Conservation (phyloP, 2,888 invertebrate genomes). For the Acronicta psi region DNA sequence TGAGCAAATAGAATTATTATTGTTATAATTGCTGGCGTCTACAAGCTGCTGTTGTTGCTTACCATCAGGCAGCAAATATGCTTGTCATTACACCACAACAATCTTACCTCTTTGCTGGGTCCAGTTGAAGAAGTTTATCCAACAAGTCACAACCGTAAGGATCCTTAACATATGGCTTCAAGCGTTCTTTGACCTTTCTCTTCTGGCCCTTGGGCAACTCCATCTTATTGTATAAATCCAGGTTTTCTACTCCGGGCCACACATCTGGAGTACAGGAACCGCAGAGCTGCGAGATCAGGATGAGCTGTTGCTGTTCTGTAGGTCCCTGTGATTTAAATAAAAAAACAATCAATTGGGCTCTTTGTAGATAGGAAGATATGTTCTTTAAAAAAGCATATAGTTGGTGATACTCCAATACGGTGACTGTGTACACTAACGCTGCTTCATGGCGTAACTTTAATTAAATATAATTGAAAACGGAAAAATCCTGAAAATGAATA, state of each 20-base stretch:
- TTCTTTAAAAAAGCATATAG: no score
- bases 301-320: slow-evolving; percentile 98
- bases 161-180: slow-evolving; percentile 97
- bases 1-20: no score
- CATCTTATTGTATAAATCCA: slow-evolving; percentile 96
- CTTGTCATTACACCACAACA: not conserved
- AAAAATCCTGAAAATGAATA: no score
- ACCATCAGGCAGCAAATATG: no score
- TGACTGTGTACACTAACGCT: no score
- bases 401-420: no score
- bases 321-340: slow-evolving; percentile 90
- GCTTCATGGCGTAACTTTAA: no score
- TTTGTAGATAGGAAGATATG: not conserved
- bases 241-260: slow-evolving; percentile 97
- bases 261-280: slow-evolving; percentile 98
- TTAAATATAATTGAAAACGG: no score
- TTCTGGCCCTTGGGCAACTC: slow-evolving; percentile 96
- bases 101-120: slow-evolving; percentile 94
- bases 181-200: slow-evolving; percentile 93
- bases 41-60: no score
- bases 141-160: slow-evolving; percentile 97
- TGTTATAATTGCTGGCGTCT: no score
- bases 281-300: slow-evolving; percentile 97
- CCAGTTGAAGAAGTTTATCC: slow-evolving; percentile 96
- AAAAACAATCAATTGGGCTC: no score